phyloP scores from a whole-genome alignment of 2,113 vertebrate genomes.

The Microtus richardsoni region DNA sequence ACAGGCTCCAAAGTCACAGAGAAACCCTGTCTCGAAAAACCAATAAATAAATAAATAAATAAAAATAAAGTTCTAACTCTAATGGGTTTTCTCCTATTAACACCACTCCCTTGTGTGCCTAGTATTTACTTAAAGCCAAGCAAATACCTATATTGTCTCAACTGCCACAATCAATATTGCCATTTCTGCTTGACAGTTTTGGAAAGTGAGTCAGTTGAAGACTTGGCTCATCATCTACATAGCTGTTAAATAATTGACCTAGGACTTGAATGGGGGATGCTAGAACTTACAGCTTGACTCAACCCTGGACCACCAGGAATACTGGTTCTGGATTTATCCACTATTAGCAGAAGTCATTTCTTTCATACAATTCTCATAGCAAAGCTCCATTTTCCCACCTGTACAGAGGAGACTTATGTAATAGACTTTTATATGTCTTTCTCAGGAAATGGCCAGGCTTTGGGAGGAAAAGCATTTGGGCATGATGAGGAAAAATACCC shows the following conservation, averaged over 20 bases:
- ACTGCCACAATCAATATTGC: not conserved
- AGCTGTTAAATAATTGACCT: not conserved
- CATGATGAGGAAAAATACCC: not conserved
- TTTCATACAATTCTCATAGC: not conserved
- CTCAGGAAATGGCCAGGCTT: not conserved
- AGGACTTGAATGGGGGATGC: not conserved
- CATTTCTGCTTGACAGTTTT: not conserved
- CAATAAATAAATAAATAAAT: too few relatives aligned
- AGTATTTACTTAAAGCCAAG: not conserved
- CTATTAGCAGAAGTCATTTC: constrained; percentile 63
- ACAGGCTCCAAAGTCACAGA: too few relatives aligned
- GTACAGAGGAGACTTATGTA: not conserved
- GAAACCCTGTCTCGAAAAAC: too few relatives aligned
- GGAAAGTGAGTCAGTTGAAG: not conserved
- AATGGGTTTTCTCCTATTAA: not conserved
- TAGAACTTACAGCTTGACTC: not conserved
- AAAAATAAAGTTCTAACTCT: not conserved
- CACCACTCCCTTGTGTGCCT: not conserved
- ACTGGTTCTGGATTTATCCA: constrained; percentile 59
- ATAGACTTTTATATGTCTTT: not conserved
- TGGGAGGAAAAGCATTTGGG: not conserved
- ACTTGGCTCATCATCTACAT: not conserved
- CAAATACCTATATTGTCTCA: not conserved
- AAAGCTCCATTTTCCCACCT: not conserved
- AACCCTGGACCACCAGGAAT: not conserved